Conservation (phyloP, 2,888 invertebrate genomes). For the Drosophila limbata region DNA sequence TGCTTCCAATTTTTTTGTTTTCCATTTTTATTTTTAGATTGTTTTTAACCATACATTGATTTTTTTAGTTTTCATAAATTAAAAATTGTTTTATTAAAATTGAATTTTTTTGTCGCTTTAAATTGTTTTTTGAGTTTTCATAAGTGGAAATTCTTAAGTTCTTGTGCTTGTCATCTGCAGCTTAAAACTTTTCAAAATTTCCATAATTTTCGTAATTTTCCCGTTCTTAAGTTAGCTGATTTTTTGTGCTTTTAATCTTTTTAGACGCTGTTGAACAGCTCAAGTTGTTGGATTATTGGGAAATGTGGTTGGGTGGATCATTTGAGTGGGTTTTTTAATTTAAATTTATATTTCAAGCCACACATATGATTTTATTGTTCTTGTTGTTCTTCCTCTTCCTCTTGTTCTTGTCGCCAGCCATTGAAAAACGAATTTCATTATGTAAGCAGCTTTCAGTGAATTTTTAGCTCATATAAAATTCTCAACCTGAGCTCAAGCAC, state of each 20-base stretch:
- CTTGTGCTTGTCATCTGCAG: neutral
- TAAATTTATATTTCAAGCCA: slow-evolving; percentile 11
- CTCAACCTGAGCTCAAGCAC: neutral
- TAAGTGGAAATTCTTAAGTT: neutral
- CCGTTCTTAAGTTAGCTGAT: neutral
- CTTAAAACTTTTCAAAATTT: neutral
- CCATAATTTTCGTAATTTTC: slow-evolving; percentile 8
- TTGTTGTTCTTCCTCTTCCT: neutral
- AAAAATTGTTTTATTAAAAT: neutral
- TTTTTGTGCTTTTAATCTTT: slow-evolving; percentile 5
- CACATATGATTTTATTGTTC: neutral
- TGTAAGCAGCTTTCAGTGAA: slow-evolving; percentile 50
- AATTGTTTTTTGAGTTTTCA: neutral
- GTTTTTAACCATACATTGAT: neutral
- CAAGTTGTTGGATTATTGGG: slow-evolving; percentile 1
- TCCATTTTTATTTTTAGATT: neutral
- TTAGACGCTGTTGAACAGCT: neutral
- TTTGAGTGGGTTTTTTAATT: neutral
- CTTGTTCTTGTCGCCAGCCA: neutral
- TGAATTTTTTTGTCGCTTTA: neutral
- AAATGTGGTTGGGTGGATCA: slow-evolving; percentile 4
- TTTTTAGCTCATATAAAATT: slow-evolving; percentile 34
- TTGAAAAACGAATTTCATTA: slow-evolving; percentile 49
- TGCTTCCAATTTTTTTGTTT: neutral
- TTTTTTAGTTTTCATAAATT: neutral